Percentiles rank a stretch among this genome's conserved stretches.
phyloP scores from a whole-genome alignment of 2,888 invertebrate genomes.

The Troides helena region DNA sequence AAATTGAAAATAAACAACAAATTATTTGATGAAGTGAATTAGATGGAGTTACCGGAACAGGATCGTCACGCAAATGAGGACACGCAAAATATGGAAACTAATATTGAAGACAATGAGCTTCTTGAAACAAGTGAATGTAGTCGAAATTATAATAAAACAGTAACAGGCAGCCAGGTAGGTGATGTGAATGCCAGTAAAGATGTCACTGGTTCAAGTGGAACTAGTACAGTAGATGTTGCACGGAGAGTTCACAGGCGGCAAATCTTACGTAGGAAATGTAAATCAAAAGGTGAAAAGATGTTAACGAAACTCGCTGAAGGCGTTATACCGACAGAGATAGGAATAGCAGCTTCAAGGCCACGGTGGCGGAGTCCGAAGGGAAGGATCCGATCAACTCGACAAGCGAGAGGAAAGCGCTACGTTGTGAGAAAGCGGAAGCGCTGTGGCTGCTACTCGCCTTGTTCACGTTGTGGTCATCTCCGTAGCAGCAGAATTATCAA shows the following conservation, averaged over 20 bases:
- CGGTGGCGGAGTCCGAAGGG: not conserved
- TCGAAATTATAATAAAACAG: not conserved
- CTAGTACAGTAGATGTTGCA: conserved; percentile 11
- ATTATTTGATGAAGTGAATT: conserved; percentile 6
- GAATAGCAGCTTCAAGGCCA: not conserved
- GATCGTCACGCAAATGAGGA: not conserved
- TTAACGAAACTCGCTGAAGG: conserved; percentile 39
- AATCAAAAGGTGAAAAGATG: conserved; percentile 41
- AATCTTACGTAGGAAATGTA: conserved; percentile 42
- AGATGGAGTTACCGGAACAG: not conserved
- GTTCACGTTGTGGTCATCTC: conserved; percentile 28
- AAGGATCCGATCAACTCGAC: not conserved
- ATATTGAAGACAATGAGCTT: not conserved
- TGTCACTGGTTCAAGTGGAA: conserved; percentile 23
- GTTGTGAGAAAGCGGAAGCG: conserved; percentile 19
- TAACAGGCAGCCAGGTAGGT: not conserved
- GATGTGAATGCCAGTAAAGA: not conserved
- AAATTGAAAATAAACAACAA: not conserved
- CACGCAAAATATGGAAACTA: not conserved
- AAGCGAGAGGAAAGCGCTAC: not conserved
- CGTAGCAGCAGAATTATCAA: conserved; percentile 8
- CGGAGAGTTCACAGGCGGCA: conserved; percentile 33
- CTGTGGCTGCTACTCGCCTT: not conserved
- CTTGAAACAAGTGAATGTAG: not conserved
- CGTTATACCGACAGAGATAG: conserved; percentile 6